phyloP scores from a whole-genome alignment of 2,797 vertebrate genomes.

The Adrianichthys oophorus region DNA sequence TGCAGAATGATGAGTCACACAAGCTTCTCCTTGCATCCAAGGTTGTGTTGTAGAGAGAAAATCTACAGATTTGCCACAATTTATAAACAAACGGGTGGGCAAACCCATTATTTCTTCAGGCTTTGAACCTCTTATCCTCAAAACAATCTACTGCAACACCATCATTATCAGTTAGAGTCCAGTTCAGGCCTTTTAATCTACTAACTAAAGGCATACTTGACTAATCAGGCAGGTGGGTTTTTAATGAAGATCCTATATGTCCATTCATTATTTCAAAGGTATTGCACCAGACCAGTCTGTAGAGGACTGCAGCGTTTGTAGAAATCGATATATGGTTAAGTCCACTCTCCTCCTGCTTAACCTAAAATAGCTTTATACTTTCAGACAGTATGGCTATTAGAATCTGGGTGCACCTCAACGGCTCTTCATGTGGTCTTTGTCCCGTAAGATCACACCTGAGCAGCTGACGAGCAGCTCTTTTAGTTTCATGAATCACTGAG shows the following conservation, averaged over 20 bases:
- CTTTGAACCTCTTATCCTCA: constrained; percentile 21
- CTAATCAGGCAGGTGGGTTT: constrained; percentile 44
- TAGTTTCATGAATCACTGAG: constrained; percentile 38
- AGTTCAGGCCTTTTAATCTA: constrained; percentile 36
- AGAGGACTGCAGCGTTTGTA: constrained; percentile 25
- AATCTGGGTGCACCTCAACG: constrained; percentile 19
- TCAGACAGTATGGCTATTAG: constrained; percentile 2
- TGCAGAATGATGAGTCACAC: constrained; percentile 45
- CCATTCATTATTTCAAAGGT: constrained; percentile 40
- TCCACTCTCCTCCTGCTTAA: constrained; percentile 9
- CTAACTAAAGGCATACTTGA: constrained; percentile 44
- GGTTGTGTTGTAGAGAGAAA: constrained; percentile 32
- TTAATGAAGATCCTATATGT: constrained; percentile 43
- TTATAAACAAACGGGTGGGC: constrained; percentile 35
- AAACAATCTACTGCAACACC: constrained; percentile 52
- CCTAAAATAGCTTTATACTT: constrained; percentile 17
- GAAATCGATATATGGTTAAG: constrained; percentile 51
- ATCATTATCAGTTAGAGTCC: constrained; percentile 30
- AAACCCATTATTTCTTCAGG: constrained; percentile 53
- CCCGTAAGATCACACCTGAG: constrained; percentile 35
- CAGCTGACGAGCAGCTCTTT: constrained; percentile 46
- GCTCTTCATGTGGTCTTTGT: constrained; percentile 26
- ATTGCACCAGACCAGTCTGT: constrained; percentile 17
- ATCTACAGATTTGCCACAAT: constrained; percentile 39
- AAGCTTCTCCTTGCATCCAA: constrained; percentile 15